These are phyloP conservation scores for Dendrocincla tyrannina DNA, from an alignment of 2,797 vertebrate species.

Conservation along the genomic window DNA sequence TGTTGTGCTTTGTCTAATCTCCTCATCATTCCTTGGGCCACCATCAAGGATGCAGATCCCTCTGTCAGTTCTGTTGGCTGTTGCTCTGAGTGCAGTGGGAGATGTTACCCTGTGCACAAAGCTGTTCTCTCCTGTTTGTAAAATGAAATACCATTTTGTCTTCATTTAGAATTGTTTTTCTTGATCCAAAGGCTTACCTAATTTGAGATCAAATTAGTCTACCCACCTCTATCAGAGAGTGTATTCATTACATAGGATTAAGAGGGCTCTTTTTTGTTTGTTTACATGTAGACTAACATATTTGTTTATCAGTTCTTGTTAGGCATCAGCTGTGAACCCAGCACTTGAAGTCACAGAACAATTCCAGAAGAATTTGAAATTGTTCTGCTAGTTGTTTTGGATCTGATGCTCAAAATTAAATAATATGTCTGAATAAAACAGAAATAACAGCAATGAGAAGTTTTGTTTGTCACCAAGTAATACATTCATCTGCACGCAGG, in stretches of 20 bases:
- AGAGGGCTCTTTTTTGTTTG: neutral
- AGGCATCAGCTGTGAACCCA: neutral
- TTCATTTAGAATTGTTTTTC: neutral
- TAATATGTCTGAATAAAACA: neutral
- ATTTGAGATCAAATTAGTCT: neutral
- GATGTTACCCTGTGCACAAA: neutral
- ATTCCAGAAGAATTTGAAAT: neutral
- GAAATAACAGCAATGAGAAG: neutral
- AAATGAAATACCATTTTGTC: neutral
- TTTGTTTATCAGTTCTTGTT: neutral
- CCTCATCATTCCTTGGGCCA: rapidly evolving
- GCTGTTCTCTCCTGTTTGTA: neutral
- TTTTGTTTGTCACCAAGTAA: neutral
- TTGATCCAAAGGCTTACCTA: neutral
- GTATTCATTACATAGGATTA: neutral
- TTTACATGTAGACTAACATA: neutral
- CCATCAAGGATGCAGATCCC: neutral
- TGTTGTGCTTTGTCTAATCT: neutral
- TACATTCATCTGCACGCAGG: neutral
- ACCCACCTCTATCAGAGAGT: neutral
- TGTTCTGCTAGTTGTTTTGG: neutral
- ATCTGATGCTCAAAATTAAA: neutral
- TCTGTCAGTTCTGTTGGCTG: neutral
- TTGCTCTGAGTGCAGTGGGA: neutral
- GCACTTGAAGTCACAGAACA: neutral